phyloP scores from a whole-genome alignment of 92 coral and sea anemone genomes.

The Bergia sp. region DNA sequence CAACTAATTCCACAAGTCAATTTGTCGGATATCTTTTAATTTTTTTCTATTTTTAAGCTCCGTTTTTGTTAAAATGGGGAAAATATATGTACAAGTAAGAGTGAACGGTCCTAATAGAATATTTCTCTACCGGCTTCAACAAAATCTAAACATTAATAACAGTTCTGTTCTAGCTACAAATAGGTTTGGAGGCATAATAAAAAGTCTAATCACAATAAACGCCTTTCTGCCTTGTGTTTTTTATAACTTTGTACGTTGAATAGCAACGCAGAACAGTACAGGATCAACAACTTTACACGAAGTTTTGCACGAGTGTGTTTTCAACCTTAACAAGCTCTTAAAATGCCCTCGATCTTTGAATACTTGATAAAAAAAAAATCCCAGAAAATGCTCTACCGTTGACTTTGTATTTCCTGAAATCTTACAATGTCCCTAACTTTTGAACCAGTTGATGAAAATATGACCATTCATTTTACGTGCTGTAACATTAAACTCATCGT shows the following conservation, averaged over 20 bases:
- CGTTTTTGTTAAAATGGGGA: not conserved
- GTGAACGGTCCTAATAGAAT: not conserved
- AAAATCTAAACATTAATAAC: too few relatives aligned
- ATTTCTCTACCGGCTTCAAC: not conserved
- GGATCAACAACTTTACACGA: not conserved
- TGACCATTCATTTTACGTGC: not conserved
- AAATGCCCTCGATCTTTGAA: not conserved
- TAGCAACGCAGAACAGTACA: not conserved
- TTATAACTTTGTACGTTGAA: not conserved
- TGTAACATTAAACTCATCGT: not conserved
- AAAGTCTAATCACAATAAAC: too few relatives aligned
- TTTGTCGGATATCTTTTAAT: too few relatives aligned
- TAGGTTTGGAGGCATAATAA: not conserved
- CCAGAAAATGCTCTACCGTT: too few relatives aligned
- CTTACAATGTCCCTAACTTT: not conserved
- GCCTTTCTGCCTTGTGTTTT: not conserved
- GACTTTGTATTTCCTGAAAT: too few relatives aligned
- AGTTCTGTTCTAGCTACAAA: too few relatives aligned
- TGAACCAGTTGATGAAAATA: conserved; percentile 8
- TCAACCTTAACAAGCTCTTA: not conserved
- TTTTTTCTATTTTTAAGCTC: too few relatives aligned
- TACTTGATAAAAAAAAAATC: too few relatives aligned
- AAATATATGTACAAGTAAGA: not conserved
- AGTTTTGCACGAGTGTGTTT: not conserved
- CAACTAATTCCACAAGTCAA: not conserved